These are phyloP conservation scores for Eospalax fontanierii DNA, from an alignment of 2,797 vertebrate species.

Conservation along the genomic window DNA sequence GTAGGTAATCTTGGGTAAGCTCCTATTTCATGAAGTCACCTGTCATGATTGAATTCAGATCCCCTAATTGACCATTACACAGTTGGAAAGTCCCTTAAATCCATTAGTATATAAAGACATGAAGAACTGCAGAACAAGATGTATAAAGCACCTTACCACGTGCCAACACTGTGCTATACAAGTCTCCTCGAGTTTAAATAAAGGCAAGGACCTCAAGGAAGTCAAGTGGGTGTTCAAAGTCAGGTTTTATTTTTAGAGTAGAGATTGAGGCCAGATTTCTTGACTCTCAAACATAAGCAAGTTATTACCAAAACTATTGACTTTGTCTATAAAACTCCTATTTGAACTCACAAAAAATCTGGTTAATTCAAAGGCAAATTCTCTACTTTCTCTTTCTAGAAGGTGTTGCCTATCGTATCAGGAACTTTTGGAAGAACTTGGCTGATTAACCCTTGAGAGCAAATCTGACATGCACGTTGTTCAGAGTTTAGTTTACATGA, in stretches of 20 bases:
- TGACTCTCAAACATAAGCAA: not conserved
- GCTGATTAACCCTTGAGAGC: not conserved
- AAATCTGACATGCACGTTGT: too few species aligned
- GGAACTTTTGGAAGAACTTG: not conserved
- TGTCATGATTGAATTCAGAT: not conserved
- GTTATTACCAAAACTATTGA: not conserved
- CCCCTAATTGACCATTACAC: not conserved
- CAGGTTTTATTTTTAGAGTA: conserved; percentile 40
- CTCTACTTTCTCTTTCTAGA: conserved; percentile 17
- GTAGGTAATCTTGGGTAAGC: not conserved
- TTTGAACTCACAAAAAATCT: not conserved
- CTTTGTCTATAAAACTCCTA: not conserved
- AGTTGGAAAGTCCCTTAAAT: conserved; percentile 2
- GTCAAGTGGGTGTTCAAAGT: not conserved
- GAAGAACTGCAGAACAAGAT: not conserved
- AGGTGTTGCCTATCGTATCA: not conserved
- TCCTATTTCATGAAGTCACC: not conserved
- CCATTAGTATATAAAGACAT: not conserved
- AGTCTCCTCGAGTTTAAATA: not conserved
- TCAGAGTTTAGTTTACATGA: not conserved
- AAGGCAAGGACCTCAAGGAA: not conserved
- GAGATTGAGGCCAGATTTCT: conserved; percentile 33
- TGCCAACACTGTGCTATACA: not conserved
- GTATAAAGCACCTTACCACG: not conserved
- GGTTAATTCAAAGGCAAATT: not conserved